Evolutionary conservation across 2,888 invertebrate species (phyloP).

Genomic region (Caenorhabditis zanzibari): DNA sequence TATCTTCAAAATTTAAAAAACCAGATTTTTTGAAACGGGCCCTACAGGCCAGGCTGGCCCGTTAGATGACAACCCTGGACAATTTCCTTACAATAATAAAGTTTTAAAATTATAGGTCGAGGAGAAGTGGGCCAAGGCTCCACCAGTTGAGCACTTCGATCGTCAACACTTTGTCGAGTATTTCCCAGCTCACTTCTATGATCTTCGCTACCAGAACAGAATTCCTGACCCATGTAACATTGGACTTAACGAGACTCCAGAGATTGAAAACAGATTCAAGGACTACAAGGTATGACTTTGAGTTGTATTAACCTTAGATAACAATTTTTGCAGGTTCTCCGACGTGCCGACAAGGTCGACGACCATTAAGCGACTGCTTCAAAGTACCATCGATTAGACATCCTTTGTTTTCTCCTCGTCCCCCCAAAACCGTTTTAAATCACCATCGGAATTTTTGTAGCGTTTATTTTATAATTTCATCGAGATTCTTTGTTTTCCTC

Average conservation of each 20-base stretch:
- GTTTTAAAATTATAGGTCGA: conserved; percentile 76
- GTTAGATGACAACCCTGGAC: no score
- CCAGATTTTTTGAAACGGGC: no score
- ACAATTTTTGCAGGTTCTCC: conserved; percentile 74
- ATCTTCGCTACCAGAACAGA: conserved; percentile 81
- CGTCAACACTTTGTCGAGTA: conserved; percentile 81
- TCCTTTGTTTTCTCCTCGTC: conserved; percentile 33
- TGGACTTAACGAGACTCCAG: conserved; percentile 80
- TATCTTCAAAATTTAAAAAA: no score
- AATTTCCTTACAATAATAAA: no score
- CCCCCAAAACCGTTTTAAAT: conserved; percentile 30
- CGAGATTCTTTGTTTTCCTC: conserved; percentile 50
- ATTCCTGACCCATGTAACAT: conserved; percentile 80
- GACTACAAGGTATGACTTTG: conserved; percentile 77
- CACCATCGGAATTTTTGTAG: conserved; percentile 43
- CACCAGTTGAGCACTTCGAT: conserved; percentile 83
- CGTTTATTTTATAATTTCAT: conserved; percentile 56
- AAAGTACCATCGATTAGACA: conserved; percentile 52
- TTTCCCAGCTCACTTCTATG: conserved; percentile 80
- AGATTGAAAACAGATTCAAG: conserved; percentile 80
- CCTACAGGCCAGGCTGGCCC: no score
- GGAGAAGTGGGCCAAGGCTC: conserved; percentile 83
- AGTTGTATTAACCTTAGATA: neutral
- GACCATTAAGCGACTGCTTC: conserved; percentile 75
- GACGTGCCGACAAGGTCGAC: conserved; percentile 82